phyloP scores from a whole-genome alignment of 2,113 vertebrate genomes.

The Ranitomeya variabilis region DNA sequence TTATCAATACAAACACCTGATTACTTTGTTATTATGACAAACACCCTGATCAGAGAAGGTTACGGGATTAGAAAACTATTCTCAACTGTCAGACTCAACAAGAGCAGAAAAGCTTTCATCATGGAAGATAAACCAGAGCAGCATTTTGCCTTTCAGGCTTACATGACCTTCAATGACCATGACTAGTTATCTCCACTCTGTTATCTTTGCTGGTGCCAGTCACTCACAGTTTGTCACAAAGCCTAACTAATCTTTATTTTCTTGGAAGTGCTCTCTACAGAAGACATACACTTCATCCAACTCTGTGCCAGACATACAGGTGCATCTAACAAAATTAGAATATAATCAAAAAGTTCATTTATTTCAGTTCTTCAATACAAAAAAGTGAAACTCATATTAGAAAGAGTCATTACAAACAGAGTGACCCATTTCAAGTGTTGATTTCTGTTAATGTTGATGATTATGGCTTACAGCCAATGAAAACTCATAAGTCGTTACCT shows the following conservation, averaged over 20 bases:
- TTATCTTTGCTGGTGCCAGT: neutral
- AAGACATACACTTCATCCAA: slow-evolving; percentile 42
- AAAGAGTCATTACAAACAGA: no score
- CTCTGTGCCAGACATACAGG: neutral
- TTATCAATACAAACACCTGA: neutral
- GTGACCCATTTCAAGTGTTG: no score
- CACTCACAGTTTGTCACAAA: slow-evolving; percentile 74
- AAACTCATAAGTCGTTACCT: no score
- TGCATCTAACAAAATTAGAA: no score
- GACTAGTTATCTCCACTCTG: neutral
- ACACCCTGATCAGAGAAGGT: neutral
- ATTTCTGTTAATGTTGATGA: no score
- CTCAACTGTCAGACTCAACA: neutral
- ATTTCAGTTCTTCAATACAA: no score
- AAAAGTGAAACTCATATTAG: no score
- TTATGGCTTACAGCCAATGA: no score
- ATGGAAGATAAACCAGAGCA: neutral
- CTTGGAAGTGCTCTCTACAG: slow-evolving; percentile 72
- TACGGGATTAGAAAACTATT: neutral
- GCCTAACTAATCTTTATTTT: slow-evolving; percentile 75
- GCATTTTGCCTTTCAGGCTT: neutral
- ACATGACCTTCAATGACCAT: neutral
- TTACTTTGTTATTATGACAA: neutral
- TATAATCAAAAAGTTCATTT: no score
- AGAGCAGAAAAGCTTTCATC: neutral